A percentile compares a stretch with the other conserved stretches of the same genome.
Conservation (phyloP, 2,113 vertebrate genomes). For the Oenanthe oenanthe region DNA sequence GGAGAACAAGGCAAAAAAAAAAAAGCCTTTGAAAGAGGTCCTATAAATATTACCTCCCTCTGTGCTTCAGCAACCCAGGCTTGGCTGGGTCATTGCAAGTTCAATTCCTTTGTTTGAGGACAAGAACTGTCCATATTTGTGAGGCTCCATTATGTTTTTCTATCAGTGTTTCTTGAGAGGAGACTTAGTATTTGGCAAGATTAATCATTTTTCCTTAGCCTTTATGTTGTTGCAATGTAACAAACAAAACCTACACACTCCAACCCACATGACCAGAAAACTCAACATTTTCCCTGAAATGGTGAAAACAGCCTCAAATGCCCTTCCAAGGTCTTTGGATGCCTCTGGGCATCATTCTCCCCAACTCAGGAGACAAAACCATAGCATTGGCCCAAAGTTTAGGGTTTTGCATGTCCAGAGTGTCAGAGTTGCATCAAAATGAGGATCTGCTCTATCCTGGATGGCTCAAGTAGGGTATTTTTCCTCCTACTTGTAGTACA, state of each 20-base stretch:
- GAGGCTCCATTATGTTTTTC: not conserved
- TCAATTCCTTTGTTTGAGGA: not conserved
- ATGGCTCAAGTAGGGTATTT: not conserved
- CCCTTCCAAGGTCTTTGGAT: not conserved
- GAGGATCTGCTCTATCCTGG: not conserved
- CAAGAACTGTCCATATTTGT: not conserved
- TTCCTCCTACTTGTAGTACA: not conserved
- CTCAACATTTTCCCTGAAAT: not conserved
- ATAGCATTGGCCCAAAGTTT: accelerated
- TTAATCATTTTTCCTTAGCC: not conserved
- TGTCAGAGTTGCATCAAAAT: not conserved
- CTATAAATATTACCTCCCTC: not conserved
- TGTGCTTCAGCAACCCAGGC: not conserved
- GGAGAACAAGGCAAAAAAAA: not conserved
- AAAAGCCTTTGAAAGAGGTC: not conserved
- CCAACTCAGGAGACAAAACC: not conserved
- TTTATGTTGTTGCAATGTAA: not conserved
- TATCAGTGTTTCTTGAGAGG: not conserved
- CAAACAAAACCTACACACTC: not conserved
- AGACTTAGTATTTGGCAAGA: not conserved
- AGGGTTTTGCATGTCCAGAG: not conserved
- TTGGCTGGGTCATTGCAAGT: not conserved
- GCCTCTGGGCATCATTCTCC: not conserved
- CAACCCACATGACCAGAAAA: not conserved
- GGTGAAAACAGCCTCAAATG: not conserved